Percentiles rank a stretch among this genome's conserved stretches.
Conservation (phyloP, 2,113 vertebrate genomes). For the Oryzias melastigma region DNA sequence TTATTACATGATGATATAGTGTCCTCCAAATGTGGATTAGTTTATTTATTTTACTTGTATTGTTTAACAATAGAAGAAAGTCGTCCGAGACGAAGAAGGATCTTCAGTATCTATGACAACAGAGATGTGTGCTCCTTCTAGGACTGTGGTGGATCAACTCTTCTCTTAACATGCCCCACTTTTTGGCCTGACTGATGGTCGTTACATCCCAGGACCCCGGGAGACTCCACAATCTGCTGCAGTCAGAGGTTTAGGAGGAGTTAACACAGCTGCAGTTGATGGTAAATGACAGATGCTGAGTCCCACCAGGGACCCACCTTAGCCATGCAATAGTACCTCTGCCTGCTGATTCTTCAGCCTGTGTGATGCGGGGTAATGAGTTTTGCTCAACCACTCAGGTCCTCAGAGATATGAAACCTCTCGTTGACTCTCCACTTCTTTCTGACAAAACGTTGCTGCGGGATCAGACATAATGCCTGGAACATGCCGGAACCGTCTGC, state of each 20-base stretch:
- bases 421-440: conserved; percentile 32
- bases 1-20: conserved; percentile 8
- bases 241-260: conserved; percentile 60
- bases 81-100: conserved; percentile 15
- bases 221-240: conserved; percentile 44
- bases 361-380: conserved; percentile 62
- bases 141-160: conserved; percentile 45
- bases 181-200: conserved; percentile 50
- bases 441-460: conserved; percentile 50
- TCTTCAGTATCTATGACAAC: conserved; percentile 41
- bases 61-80: conserved; percentile 15
- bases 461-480: conserved; percentile 61
- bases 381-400: conserved; percentile 53
- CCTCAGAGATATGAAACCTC: conserved; percentile 52
- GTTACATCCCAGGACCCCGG: conserved; percentile 37
- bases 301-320: conserved; percentile 58
- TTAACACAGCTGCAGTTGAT: conserved; percentile 64
- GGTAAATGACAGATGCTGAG: conserved; percentile 67
- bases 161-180: conserved; percentile 46
- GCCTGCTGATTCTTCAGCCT: conserved; percentile 18
- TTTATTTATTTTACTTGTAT: conserved; percentile 12
- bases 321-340: conserved; percentile 57
- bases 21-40: conserved; percentile 4
- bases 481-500: conserved; percentile 48
- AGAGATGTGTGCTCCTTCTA: conserved; percentile 26